These are phyloP conservation scores for Lycia hirtaria DNA, from an alignment of 2,888 invertebrate genomes.

Conservation along the genomic window DNA sequence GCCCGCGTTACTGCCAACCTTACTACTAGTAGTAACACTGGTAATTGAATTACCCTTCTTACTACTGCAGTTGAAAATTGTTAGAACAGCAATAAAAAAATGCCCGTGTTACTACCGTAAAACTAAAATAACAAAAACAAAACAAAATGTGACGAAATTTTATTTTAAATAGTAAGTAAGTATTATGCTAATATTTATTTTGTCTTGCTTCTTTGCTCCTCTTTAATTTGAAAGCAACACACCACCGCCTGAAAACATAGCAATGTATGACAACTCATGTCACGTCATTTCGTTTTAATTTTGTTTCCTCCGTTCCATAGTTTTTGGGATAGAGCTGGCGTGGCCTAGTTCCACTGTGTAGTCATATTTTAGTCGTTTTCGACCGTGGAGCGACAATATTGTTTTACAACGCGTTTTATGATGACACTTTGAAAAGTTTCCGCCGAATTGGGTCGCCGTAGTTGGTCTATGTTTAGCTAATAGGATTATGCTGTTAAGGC, in stretches of 20 bases:
- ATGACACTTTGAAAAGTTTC: constrained; percentile 12
- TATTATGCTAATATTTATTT: no score
- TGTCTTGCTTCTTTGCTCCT: not conserved
- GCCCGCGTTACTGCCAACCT: no score
- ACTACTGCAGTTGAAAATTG: no score
- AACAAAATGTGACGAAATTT: no score
- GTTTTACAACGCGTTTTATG: constrained; percentile 11
- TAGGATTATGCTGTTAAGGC: not conserved
- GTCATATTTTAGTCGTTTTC: constrained; percentile 3
- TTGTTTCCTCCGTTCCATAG: not conserved
- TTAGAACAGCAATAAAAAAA: no score
- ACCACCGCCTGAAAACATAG: not conserved
- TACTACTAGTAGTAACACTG: no score
- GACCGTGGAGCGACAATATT: constrained; percentile 3
- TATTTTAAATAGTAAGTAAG: no score
- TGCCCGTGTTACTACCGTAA: no score
- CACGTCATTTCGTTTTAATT: not conserved
- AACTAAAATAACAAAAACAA: no score
- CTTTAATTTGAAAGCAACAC: not conserved
- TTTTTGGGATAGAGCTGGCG: not conserved
- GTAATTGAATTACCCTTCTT: no score
- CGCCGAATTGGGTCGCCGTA: not conserved
- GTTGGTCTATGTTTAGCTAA: not conserved
- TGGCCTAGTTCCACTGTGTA: constrained; percentile 3
- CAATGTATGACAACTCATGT: not conserved